phyloP scores from a whole-genome alignment of 2,113 vertebrate species.

The Oryzias javanicus region DNA sequence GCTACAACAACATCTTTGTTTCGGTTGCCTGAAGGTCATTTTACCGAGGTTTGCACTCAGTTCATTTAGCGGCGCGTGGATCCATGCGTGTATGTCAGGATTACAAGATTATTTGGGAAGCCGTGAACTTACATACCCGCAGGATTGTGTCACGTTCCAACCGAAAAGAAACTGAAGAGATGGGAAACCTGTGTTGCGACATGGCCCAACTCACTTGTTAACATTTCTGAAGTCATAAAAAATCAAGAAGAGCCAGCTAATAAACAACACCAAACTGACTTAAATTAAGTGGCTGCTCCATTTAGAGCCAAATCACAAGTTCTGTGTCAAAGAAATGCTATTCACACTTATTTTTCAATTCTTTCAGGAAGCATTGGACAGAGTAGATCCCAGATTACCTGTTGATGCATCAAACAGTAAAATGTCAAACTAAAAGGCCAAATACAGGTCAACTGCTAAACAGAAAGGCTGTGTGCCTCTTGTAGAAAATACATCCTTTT shows the following conservation, averaged over 20 bases:
- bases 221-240: neutral
- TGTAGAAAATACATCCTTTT: neutral
- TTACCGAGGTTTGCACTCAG: conserved; percentile 6
- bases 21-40: conserved; percentile 23
- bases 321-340: conserved; percentile 3
- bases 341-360: conserved; percentile 18
- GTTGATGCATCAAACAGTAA: conserved; percentile 36
- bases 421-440: conserved; percentile 36
- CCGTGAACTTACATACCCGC: neutral
- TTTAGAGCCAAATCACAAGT: conserved; percentile 13
- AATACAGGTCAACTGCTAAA: conserved; percentile 6
- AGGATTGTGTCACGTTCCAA: conserved; percentile 1
- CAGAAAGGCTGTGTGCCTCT: conserved; percentile 4
- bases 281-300: conserved; percentile 13
- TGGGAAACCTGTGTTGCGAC: conserved; percentile 15
- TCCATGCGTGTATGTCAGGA: conserved; percentile 25
- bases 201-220: neutral
- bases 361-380: conserved; percentile 23
- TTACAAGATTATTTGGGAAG: conserved; percentile 8
- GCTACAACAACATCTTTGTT: conserved; percentile 35
- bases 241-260: neutral
- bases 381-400: conserved; percentile 25
- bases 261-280: neutral
- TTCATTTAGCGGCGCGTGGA: conserved; percentile 6
- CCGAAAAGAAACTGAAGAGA: conserved; percentile 1